Evolutionary conservation across 2,113 vertebrate species (phyloP).

Genomic region (Catharus bicknelli): DNA sequence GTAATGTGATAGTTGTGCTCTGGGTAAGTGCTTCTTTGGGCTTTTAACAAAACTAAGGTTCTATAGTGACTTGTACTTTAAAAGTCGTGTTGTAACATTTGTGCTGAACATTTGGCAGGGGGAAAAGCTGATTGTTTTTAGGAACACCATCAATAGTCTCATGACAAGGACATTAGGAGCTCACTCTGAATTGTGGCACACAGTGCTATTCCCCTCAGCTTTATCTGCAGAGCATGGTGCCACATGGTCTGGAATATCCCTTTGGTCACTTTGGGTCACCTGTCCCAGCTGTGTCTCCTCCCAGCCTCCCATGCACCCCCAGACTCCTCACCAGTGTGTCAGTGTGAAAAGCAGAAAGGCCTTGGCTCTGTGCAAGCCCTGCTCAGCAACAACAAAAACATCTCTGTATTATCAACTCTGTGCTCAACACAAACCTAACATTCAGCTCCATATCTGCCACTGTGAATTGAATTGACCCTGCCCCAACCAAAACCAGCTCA

Average conservation of each 20-base stretch:
- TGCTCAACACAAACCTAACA: not conserved
- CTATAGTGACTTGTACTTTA: not conserved
- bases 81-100: not conserved
- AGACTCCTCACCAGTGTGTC: accelerated
- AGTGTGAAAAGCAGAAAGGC: not conserved
- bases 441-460: too few relatives aligned
- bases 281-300: not conserved
- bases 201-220: accelerated
- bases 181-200: accelerated
- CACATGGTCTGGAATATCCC: accelerated
- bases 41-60: not conserved
- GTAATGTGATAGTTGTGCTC: not conserved
- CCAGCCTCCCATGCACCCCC: accelerated
- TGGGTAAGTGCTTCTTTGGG: not conserved
- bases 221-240: not conserved
- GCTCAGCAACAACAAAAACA: not conserved
- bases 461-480: not conserved
- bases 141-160: accelerated
- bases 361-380: not conserved
- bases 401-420: not conserved
- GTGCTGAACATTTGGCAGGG: not conserved
- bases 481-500: not conserved
- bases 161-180: not conserved
- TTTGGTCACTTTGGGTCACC: not conserved
- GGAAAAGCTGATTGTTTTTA: not conserved